phyloP scores from a whole-genome alignment of 2,797 vertebrate genomes.

The Dicrostonyx torquatus region DNA sequence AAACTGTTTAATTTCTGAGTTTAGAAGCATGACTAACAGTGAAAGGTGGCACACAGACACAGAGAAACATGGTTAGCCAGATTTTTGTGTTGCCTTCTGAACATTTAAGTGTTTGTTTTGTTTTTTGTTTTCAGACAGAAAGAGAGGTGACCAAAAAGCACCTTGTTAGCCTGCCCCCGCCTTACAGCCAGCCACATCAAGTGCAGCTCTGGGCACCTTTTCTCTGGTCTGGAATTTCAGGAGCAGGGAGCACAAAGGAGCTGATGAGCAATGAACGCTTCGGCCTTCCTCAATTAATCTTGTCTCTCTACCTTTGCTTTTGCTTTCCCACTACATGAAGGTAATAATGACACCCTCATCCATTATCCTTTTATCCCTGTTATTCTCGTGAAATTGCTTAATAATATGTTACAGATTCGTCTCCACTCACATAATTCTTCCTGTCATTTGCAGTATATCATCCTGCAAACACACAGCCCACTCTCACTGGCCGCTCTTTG shows the following conservation, averaged over 20 bases:
- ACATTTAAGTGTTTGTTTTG: slow-evolving; percentile 60
- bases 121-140: slow-evolving; percentile 78
- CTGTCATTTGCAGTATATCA: slow-evolving; percentile 98
- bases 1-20: slow-evolving; percentile 51
- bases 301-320: slow-evolving; percentile 97
- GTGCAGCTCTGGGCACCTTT: slow-evolving; percentile 85
- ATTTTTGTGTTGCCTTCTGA: slow-evolving; percentile 70
- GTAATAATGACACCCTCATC: slow-evolving; percentile 98
- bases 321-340: slow-evolving; percentile 92
- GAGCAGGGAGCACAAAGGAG: slow-evolving; percentile 88
- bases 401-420: slow-evolving; percentile 98
- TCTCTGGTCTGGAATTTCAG: slow-evolving; percentile 87
- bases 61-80: slow-evolving; percentile 31
- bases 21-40: slow-evolving; percentile 71
- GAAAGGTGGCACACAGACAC: slow-evolving; percentile 32
- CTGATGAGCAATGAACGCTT: slow-evolving; percentile 91
- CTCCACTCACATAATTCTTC: slow-evolving; percentile 96
- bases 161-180: slow-evolving; percentile 85
- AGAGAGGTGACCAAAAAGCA: slow-evolving; percentile 85
- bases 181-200: slow-evolving; percentile 86
- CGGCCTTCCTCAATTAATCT: slow-evolving; percentile 98
- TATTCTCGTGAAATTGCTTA: slow-evolving; percentile 97
- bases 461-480: slow-evolving; percentile 95
- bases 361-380: slow-evolving; percentile 98
- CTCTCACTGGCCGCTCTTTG: slow-evolving; percentile 93